These are phyloP conservation scores for Ectemnius cavifrons DNA, from an alignment of 2,888 invertebrate genomes.

Conservation along the genomic window DNA sequence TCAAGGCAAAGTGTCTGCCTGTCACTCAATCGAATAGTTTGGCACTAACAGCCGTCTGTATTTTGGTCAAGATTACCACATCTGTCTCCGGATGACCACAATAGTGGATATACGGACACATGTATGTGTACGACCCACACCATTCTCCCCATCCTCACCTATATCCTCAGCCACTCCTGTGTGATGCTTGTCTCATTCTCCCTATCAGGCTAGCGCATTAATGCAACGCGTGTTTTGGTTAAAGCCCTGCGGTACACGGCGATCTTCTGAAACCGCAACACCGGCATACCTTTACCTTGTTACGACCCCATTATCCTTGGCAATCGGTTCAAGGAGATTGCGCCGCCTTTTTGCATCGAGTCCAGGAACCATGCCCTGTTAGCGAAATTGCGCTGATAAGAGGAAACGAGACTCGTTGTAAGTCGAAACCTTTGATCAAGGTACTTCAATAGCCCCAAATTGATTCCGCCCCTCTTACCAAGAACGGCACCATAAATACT, in stretches of 20 bases:
- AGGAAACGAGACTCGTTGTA: too few relatives aligned
- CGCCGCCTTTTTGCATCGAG: background rate
- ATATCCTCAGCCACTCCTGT: conserved; percentile 33
- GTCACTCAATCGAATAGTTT: conserved; percentile 18
- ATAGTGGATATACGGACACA: conserved; percentile 52
- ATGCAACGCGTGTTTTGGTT: conserved; percentile 67
- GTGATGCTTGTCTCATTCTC: background rate
- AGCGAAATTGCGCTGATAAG: too few relatives aligned
- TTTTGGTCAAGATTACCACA: conserved; percentile 40
- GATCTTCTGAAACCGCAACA: conserved; percentile 63
- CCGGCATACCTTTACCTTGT: conserved; percentile 57
- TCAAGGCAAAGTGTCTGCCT: background rate
- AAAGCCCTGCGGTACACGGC: conserved; percentile 56
- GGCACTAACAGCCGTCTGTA: conserved; percentile 19
- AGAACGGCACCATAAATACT: too few relatives aligned
- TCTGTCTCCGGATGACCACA: conserved; percentile 57
- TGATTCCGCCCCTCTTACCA: too few relatives aligned
- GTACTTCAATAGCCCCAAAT: too few relatives aligned
- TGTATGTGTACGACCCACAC: conserved; percentile 43
- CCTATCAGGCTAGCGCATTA: conserved; percentile 53
- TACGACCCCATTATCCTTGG: conserved; percentile 39
- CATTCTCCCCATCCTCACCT: conserved; percentile 16
- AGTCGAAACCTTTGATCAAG: too few relatives aligned
- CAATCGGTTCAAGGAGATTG: conserved; percentile 30
- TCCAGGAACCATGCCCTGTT: background rate